phyloP scores from a whole-genome alignment of 2,113 vertebrate genomes.

The Choloepus hoffmanni region DNA sequence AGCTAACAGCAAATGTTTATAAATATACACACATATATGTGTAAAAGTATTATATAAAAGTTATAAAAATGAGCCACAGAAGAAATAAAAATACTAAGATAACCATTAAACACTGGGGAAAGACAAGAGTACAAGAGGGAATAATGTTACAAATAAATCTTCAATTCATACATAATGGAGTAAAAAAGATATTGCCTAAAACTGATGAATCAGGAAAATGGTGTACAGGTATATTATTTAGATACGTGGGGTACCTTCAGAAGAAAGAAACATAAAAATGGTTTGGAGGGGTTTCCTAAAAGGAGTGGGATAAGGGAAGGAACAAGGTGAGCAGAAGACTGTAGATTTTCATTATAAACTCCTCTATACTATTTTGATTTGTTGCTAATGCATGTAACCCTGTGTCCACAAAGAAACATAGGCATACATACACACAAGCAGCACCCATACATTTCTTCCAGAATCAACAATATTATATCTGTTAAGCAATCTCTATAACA shows the following conservation, averaged over 20 bases:
- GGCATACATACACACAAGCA: background rate
- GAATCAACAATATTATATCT: background rate
- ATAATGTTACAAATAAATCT: constrained; percentile 3
- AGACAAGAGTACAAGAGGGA: background rate
- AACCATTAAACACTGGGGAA: background rate
- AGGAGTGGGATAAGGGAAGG: background rate
- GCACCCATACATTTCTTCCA: background rate
- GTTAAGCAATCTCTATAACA: background rate
- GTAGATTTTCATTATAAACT: background rate
- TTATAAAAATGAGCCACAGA: constrained; percentile 19
- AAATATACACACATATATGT: background rate
- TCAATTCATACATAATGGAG: background rate
- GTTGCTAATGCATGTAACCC: background rate
- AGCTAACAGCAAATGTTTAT: background rate
- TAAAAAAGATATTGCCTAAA: background rate
- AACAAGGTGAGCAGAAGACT: background rate
- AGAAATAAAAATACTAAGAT: constrained; percentile 12
- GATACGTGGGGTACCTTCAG: background rate
- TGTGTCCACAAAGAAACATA: background rate
- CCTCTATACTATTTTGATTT: background rate
- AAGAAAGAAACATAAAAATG: constrained; percentile 8
- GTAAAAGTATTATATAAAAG: background rate
- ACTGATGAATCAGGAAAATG: constrained; percentile 17
- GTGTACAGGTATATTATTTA: background rate
- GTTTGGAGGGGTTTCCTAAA: background rate